These are phyloP conservation scores for Epinephelus fuscoguttatus DNA, from an alignment of 2,113 vertebrate species.

Conservation along the genomic window DNA sequence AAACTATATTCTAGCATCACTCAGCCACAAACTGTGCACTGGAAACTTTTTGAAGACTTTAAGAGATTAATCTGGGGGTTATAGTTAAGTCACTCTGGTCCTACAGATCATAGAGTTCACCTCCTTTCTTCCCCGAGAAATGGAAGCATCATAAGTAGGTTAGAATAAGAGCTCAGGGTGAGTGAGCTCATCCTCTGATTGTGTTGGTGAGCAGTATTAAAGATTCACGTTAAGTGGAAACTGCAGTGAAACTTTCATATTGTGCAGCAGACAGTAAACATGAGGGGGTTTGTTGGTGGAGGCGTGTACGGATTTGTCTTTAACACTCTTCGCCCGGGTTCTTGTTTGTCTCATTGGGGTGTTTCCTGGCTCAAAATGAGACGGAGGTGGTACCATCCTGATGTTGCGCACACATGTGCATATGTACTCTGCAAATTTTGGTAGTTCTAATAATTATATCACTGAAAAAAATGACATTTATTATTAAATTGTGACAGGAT, in stretches of 20 bases:
- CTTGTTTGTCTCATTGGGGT: neutral
- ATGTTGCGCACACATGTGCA: too few species aligned
- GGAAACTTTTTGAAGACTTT: neutral
- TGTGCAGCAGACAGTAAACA: neutral
- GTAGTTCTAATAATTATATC: too few species aligned
- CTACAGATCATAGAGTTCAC: neutral
- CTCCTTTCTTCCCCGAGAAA: neutral
- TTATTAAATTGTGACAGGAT: too few species aligned
- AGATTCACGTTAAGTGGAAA: constrained; percentile 44
- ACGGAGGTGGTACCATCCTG: too few species aligned
- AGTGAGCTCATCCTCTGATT: neutral
- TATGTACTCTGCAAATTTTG: too few species aligned
- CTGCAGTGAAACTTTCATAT: constrained; percentile 40
- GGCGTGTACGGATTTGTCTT: neutral
- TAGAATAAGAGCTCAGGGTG: neutral
- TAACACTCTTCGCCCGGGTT: neutral
- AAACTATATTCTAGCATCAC: neutral
- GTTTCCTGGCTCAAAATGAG: too few species aligned
- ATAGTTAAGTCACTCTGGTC: neutral
- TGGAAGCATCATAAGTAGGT: constrained; percentile 8
- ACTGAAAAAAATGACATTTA: too few species aligned
- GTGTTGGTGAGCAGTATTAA: constrained; percentile 40
- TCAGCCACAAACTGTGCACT: neutral
- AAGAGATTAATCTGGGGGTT: neutral
- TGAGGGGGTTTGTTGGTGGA: neutral